Evolutionary conservation across 2,113 vertebrate genomes (phyloP), one percentile per base, ranked within the genome.

Genomic region (Marcusenius ussheri): DNA sequence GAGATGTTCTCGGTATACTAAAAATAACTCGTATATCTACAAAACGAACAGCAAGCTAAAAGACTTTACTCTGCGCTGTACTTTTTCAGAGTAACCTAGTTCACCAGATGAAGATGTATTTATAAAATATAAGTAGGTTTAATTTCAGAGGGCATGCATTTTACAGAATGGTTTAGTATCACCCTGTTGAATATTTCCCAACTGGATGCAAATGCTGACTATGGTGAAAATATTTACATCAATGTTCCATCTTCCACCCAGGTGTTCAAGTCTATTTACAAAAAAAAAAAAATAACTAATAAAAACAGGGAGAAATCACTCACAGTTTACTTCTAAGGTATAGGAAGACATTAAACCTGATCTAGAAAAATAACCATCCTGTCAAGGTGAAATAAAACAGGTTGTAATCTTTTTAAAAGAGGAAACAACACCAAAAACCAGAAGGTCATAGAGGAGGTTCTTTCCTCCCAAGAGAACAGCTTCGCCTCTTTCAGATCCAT

Each of bases 401-500:
- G 19, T 47, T 84, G 8, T 42, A 83, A 83, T 84, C 45, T 84
- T 84, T 21, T 84, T 21, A n/a, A 84, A 84, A 84, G 39, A 17
- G 0, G 35, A 80, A 80, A 80, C 31, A 77, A 35, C 74, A 19
- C 35, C 42, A 84, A 84, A 47, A 84, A 47, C 10, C 21, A 47
- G 46, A 84, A 84, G 42, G 83, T 17, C 49, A 51, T 35, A 27
- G 1, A 53, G 1, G n/a, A 35, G 85, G 49, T 90, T 87, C 24
- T n/a, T 21, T 3, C 31, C 35, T 45, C 46, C 42, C 46, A 85
- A 13, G 83, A 49, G 83, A n/a, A 49, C 5, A 19, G 35, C 2
- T 2, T 8, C 15, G 24, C 89, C 35, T 90, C 90, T 90, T 93
- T 94, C 93, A 92, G 93, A 95, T 96, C 94, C 93, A 90, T 93